phyloP scores from a whole-genome alignment of 2,888 invertebrate species.

The Drosophila lutescens region DNA sequence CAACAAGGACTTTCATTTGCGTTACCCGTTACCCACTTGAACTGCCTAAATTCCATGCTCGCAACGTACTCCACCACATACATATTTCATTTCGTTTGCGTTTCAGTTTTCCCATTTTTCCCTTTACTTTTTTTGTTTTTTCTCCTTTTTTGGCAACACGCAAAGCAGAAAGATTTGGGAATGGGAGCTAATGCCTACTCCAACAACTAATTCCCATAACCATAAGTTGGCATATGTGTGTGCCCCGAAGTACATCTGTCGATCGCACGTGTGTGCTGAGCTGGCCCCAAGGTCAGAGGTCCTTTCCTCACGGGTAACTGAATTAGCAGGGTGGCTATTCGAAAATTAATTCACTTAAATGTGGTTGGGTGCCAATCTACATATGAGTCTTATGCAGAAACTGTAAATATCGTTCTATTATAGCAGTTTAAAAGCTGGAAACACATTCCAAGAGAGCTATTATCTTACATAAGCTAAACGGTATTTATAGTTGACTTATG shows the following conservation, averaged over 20 bases:
- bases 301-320: constrained; percentile 12
- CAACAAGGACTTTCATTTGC: constrained; percentile 33
- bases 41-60: constrained; percentile 54
- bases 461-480: too few species aligned
- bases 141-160: constrained; percentile 39
- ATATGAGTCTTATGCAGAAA: background rate
- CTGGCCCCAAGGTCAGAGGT: constrained; percentile 17
- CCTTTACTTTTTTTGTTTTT: background rate
- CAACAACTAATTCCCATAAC: constrained; percentile 34
- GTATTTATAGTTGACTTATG: too few species aligned
- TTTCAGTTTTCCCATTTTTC: constrained; percentile 42
- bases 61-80: constrained; percentile 44
- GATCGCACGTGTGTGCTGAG: constrained; percentile 51
- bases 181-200: constrained; percentile 15
- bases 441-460: too few species aligned
- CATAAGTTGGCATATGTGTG: constrained; percentile 30
- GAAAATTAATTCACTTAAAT: constrained; percentile 3
- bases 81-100: constrained; percentile 65
- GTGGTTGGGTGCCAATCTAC: background rate
- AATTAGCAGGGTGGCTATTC: constrained; percentile 8
- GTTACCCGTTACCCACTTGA: constrained; percentile 51
- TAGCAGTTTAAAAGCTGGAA: too few species aligned
- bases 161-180: constrained; percentile 41
- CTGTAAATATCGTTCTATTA: too few species aligned
- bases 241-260: constrained; percentile 36